Evolutionary conservation across 2,888 invertebrate genomes (phyloP), one percentile per base, ranked within the genome.

Genomic region (Terebella lapidaria): DNA sequence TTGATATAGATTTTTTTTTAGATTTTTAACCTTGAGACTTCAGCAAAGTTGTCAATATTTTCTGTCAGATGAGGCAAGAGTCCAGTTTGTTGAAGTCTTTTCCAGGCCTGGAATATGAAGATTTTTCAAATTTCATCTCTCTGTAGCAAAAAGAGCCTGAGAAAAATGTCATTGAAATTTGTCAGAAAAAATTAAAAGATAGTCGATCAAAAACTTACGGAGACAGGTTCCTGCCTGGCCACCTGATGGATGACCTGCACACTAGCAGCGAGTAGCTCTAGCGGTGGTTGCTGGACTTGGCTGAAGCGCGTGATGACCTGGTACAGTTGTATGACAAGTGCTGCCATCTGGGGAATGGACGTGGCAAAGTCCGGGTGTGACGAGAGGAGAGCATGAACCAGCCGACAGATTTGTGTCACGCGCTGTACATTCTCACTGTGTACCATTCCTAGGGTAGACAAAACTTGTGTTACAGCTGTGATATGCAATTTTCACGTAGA

Each of bases 41-140:
- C 75, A 10, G 67, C 66, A 47, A 74, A 57, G 54, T 72, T 70
- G 64, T 74, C 74, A 4, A 77, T 68, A 62, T 75, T 75, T 57
- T 74, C 76, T 25, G 74, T 77, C 26, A 76, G 67, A 62, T 70
- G 76, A 1, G 78, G 78, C 3, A 77, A 65, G 3, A 78, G 63
- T 4, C 77, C 77, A 30, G 78, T 78, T 66, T 77, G 77, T 55
- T 72, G 73, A 59, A 77, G 63, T 27, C 66, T 69, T 52, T 74
- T 75, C 74, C 75, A 75, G 27, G 74, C 73, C 74, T 76, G 52
- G 10, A 54, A 46, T n/a, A 15, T n/a, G n/a, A n/a, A n/a, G n/a
- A n/a, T n/a, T n/a, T n/a, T n/a, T n/a, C n/a, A n/a, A n/a, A n/a
- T n/a, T n/a, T n/a, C n/a, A n/a, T n/a, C n/a, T n/a, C n/a, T n/a